Evolutionary conservation across 2,113 vertebrate species (phyloP).

Genomic region (Urocynchramus pylzowi): DNA sequence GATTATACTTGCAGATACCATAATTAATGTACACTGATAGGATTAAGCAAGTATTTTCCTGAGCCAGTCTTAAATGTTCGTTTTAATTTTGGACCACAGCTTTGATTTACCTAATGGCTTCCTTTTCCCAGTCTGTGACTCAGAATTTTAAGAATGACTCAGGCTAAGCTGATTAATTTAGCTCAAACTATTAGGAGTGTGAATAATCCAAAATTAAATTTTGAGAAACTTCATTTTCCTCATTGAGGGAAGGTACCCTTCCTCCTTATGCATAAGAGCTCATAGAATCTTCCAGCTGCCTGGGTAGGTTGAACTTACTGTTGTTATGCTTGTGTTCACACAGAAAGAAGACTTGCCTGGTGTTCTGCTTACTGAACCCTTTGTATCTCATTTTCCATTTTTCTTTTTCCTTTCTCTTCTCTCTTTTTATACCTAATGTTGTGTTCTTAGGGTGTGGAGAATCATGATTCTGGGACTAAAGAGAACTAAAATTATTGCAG

Average conservation of each 20-base stretch:
- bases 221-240: background rate
- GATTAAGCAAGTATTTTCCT: background rate
- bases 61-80: background rate
- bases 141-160: background rate
- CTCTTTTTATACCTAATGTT: background rate
- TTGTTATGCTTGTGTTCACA: background rate
- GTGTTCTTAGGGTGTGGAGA: background rate
- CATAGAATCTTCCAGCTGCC: background rate
- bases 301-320: background rate
- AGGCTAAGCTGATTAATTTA: background rate
- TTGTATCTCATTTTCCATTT: background rate
- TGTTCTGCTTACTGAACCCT: background rate
- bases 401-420: background rate
- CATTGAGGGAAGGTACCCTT: background rate
- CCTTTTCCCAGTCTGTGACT: background rate
- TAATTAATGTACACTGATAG: background rate
- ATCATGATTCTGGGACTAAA: background rate
- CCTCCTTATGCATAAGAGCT: background rate
- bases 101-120: background rate
- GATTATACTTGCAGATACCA: background rate
- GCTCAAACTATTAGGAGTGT: background rate
- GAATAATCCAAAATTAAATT: background rate
- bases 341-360: background rate
- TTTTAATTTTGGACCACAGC: background rate
- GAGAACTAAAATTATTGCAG: background rate